Percentiles rank a stretch among this genome's conserved stretches.
Evolutionary conservation across 2,797 vertebrate species (phyloP).

Genomic region (Luscinia megarhynchos): DNA sequence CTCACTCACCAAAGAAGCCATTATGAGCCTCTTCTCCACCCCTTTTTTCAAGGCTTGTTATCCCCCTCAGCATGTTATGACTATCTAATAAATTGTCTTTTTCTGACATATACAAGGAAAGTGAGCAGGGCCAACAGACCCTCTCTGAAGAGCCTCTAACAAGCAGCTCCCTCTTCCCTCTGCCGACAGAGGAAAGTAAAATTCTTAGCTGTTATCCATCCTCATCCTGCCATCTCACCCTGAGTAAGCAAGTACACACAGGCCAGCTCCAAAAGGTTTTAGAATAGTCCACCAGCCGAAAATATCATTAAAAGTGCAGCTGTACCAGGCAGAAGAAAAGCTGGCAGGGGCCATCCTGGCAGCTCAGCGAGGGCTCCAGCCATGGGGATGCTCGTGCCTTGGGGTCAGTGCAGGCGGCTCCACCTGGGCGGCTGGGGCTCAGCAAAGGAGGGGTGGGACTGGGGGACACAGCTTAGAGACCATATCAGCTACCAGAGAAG

Average conservation of each 20-base stretch:
- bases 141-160: not conserved
- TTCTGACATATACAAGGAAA: not conserved
- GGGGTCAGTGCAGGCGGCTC: fast-evolving
- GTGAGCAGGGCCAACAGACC: not conserved
- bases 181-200: not conserved
- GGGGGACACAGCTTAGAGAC: not conserved
- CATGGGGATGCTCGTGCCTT: fast-evolving
- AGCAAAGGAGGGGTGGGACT: fast-evolving
- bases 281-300: not conserved
- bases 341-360: not conserved
- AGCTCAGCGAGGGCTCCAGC: not conserved
- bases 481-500: fast-evolving
- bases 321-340: not conserved
- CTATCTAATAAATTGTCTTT: not conserved
- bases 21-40: not conserved
- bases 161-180: not conserved
- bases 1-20: not conserved
- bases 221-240: not conserved
- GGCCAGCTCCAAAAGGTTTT: not conserved
- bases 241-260: not conserved
- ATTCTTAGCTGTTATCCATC: not conserved
- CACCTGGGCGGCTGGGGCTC: too few relatives aligned
- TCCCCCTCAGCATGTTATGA: not conserved
- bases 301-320: not conserved
- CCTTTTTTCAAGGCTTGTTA: not conserved